These are phyloP conservation scores for Seira musarum DNA, from an alignment of 2,888 invertebrate genomes.

Conservation along the genomic window DNA sequence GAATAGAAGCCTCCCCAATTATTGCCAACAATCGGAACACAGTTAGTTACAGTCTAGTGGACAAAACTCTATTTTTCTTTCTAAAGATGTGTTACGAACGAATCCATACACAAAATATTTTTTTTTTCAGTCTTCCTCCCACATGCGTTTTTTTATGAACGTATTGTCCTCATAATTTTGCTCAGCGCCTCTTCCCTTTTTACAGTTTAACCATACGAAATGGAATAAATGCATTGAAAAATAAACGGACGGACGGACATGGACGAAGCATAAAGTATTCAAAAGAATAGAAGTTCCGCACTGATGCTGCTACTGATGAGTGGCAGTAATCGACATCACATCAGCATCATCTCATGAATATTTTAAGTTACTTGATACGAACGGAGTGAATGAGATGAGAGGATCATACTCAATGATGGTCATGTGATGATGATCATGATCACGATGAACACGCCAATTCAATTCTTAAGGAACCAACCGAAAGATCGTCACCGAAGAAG, in stretches of 20 bases:
- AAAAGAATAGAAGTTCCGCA: conserved; percentile 46
- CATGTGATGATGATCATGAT: too few relatives aligned
- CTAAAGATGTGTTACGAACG: not conserved
- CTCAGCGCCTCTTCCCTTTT: not conserved
- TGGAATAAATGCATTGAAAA: not conserved
- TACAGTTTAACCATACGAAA: not conserved
- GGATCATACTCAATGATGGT: too few relatives aligned
- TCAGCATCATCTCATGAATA: conserved; percentile 14
- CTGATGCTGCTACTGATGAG: conserved; percentile 51
- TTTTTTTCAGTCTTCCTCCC: conserved; percentile 34
- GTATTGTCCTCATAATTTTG: not conserved
- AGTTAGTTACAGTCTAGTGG: conserved; percentile 56
- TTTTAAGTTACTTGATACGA: not conserved
- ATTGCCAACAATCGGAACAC: conserved; percentile 50
- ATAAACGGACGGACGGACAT: not conserved
- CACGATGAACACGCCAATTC: too few relatives aligned
- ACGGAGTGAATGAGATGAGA: too few relatives aligned
- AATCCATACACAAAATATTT: conserved; percentile 15
- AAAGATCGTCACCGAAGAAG: too few relatives aligned
- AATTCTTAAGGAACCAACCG: too few relatives aligned
- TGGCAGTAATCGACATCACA: conserved; percentile 38
- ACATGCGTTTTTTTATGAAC: conserved; percentile 7
- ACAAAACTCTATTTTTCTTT: conserved; percentile 43
- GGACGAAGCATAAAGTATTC: not conserved
- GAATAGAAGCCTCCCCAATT: not conserved